Evolutionary conservation across 2,888 invertebrate genomes (phyloP).

Genomic region (Parascotia fuliginaria): DNA sequence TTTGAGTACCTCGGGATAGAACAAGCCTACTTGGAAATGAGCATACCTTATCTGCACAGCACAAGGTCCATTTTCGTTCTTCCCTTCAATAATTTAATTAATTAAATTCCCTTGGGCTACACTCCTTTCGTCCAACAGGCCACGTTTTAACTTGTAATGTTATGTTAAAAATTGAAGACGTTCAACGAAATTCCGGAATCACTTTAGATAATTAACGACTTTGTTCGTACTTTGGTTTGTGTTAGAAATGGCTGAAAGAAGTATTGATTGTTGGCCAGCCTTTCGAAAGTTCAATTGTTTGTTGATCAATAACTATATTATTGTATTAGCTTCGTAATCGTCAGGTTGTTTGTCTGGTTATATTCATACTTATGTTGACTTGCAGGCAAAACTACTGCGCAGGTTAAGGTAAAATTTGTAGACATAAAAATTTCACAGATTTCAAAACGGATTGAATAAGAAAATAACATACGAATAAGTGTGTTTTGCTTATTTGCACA

Average conservation of each 20-base stretch:
- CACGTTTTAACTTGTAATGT: conserved; percentile 28
- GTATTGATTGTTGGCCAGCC: too few relatives aligned
- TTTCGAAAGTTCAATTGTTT: too few relatives aligned
- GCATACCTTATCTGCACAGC: conserved; percentile 23
- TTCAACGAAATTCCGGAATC: neutral
- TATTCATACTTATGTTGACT: too few relatives aligned
- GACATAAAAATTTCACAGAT: too few relatives aligned
- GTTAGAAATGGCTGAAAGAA: neutral
- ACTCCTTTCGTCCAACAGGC: conserved; percentile 28
- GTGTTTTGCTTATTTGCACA: too few relatives aligned
- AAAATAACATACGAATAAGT: too few relatives aligned
- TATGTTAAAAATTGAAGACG: conserved; percentile 28
- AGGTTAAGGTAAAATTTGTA: too few relatives aligned
- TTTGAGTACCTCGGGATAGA: conserved; percentile 1
- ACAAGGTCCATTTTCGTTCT: conserved; percentile 13
- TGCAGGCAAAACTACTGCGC: too few relatives aligned
- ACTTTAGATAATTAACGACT: neutral
- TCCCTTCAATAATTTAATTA: conserved; percentile 43
- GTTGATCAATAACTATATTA: too few relatives aligned
- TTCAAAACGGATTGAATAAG: too few relatives aligned
- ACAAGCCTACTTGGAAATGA: neutral
- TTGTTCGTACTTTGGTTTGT: neutral
- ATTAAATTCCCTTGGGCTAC: conserved; percentile 45
- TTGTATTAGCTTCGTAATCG: too few relatives aligned
- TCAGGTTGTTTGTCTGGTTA: too few relatives aligned